Base-by-base conservation (phyloP, 2,113 vertebrate genomes). In the Lepus europaeus region DNA sequence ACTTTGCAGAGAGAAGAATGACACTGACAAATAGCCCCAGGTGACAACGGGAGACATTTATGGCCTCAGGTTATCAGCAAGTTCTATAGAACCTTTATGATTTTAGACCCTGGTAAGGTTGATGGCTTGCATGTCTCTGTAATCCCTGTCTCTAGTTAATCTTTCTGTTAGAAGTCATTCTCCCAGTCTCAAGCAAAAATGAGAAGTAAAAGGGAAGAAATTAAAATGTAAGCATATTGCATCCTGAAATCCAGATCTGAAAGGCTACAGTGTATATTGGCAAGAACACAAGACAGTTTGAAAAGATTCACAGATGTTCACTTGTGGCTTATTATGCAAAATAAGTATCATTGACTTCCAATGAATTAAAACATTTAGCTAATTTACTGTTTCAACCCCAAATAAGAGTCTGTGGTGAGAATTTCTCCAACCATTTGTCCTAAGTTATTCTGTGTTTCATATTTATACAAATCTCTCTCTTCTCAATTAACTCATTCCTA, bases 11-110 rank as follows among this genome's bases (percentile, higher is more conserved):
- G 36, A 73, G 29, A 29, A 91, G 49, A 85, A 19, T 77, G n/a
- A 87, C 73, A 77, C 20, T 93, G 95, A 80, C 63, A 91, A 89
- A 93, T 33, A 86, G 63, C 7, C 29, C 6, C 13, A 69, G 12
- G 49, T 88, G 64, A 92, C 56, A 92, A 89, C 64, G 27, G 59
- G 74, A 95, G 51, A 83, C 33, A 76, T 69, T 95, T 88, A 82
- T 56, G 78, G 36, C 69, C 86, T 90, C 64, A 70, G 81, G 66
- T 63, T 90, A 84, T 87, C 59, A 87, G 33, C 66, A 84, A 87
- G 5, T 90, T 92, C 23, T 78, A 74, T 64, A 77, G 33, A 85
- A 69, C 39, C 27, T 63, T 93, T 90, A 36, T 29, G 25, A 90
- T 39, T 93, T 80, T 81, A 90, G 53, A 79, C 45, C 8, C 66